Conservation (phyloP, 2,113 vertebrate genomes). For the Eurystomus gularis region DNA sequence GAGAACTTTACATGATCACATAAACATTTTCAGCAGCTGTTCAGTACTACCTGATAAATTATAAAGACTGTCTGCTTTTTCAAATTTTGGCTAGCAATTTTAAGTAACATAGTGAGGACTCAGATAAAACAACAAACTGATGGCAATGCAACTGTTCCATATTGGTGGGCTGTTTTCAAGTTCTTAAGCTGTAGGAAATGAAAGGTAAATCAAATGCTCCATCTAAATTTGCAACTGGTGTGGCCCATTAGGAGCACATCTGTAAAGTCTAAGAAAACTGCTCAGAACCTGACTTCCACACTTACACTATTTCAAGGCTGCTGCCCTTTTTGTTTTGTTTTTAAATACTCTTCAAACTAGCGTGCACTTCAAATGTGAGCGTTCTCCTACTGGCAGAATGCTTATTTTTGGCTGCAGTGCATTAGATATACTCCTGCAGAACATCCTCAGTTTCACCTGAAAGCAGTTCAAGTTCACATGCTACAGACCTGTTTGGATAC, state of each 20-base stretch:
- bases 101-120: background rate
- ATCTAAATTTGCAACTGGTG: background rate
- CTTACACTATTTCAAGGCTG: background rate
- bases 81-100: background rate
- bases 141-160: background rate
- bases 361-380: too few species aligned
- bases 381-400: background rate
- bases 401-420: background rate
- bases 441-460: background rate
- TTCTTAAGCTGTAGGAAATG: background rate
- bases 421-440: background rate
- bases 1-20: background rate
- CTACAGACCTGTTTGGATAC: too few species aligned
- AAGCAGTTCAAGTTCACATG: background rate
- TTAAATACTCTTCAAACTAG: too few species aligned
- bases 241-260: background rate
- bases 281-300: background rate
- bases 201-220: background rate
- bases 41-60: background rate
- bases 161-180: background rate
- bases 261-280: background rate
- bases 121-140: background rate
- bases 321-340: too few species aligned
- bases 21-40: background rate
- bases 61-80: background rate